Evolutionary conservation across 30 jellyfish, hydroid and myxozoan species (phyloP), one percentile per base, ranked within the genome.

Genomic region (Phacellophora camtschatica): DNA sequence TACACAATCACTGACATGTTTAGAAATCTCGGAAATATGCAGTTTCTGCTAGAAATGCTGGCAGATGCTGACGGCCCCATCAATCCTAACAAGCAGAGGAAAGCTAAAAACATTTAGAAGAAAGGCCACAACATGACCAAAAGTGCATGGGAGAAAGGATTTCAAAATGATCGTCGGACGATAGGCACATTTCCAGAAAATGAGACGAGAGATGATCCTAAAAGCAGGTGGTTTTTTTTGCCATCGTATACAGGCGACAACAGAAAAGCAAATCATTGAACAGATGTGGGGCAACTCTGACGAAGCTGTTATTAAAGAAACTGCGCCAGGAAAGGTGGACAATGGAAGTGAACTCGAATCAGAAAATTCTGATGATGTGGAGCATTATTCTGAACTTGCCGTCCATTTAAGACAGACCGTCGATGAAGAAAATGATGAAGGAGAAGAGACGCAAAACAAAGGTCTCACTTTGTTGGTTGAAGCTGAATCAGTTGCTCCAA

Each of bases 401-500:
- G 29, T 66, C n/a, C 80, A 66, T 66, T 63, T 66, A 7, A 66
- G 80, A 25, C 80, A 66, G 5, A 29, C 36, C 20, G 12, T 63
- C 31, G 29, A 66, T 31, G 65, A 30, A 66, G 63, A 33, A 30
- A 36, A 5, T 25, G 80, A 66, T 7, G 80, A 39, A 12, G 5
- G 33, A 6, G 78, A 33, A 8, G 59, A 13, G 19, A 35, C 15
- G 15, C 15, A 19, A 33, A 33, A 29, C n/a, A n/a, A n/a, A n/a
- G n/a, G n/a, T n/a, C n/a, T n/a, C n/a, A n/a, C n/a, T n/a, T n/a
- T n/a, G n/a, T n/a, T n/a, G n/a, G n/a, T n/a, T n/a, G n/a, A n/a
- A n/a, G n/a, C n/a, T n/a, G n/a, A n/a, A 2, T 1, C 24, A 0
- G 2, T 20, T 0, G 1, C 56, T 10, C 12, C 1, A 4, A 43